phyloP scores from a whole-genome alignment of 2,888 invertebrate species.

The Loripinus fragilis region DNA sequence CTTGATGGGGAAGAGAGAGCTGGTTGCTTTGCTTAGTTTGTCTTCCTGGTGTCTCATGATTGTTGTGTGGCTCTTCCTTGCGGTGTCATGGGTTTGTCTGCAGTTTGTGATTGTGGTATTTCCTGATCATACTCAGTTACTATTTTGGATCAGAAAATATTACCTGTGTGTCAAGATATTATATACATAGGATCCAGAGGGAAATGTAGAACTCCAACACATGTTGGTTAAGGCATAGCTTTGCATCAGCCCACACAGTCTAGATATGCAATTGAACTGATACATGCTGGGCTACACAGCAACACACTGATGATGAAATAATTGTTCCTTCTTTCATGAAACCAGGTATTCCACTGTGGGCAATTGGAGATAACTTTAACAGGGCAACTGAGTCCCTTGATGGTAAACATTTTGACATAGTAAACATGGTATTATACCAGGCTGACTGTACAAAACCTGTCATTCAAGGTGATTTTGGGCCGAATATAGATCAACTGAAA shows the following conservation, averaged over 20 bases:
- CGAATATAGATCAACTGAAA: not conserved
- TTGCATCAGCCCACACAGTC: slow-evolving; percentile 35
- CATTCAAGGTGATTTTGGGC: slow-evolving; percentile 11
- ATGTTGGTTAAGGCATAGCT: slow-evolving; percentile 28
- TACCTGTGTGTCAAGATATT: slow-evolving; percentile 30
- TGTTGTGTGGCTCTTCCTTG: too few species aligned
- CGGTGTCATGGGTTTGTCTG: too few species aligned
- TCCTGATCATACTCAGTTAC: slow-evolving; percentile 11
- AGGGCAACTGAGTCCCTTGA: slow-evolving; percentile 31
- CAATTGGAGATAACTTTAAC: slow-evolving; percentile 35
- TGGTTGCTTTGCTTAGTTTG: too few species aligned
- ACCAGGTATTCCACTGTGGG: slow-evolving; percentile 12
- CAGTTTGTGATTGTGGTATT: too few species aligned
- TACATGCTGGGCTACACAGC: slow-evolving; percentile 26
- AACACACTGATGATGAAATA: not conserved
- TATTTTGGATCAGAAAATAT: slow-evolving; percentile 21
- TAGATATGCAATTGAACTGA: slow-evolving; percentile 29
- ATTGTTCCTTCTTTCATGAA: slow-evolving; percentile 25
- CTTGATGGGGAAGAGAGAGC: too few species aligned
- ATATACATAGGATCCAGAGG: slow-evolving; percentile 28
- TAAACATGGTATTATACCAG: slow-evolving; percentile 42
- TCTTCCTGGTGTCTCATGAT: too few species aligned
- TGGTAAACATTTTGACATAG: slow-evolving; percentile 26
- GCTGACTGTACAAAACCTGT: not conserved
- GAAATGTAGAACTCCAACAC: slow-evolving; percentile 39